Conservation (phyloP, 2,888 invertebrate genomes). For the Diarsia brunnea region DNA sequence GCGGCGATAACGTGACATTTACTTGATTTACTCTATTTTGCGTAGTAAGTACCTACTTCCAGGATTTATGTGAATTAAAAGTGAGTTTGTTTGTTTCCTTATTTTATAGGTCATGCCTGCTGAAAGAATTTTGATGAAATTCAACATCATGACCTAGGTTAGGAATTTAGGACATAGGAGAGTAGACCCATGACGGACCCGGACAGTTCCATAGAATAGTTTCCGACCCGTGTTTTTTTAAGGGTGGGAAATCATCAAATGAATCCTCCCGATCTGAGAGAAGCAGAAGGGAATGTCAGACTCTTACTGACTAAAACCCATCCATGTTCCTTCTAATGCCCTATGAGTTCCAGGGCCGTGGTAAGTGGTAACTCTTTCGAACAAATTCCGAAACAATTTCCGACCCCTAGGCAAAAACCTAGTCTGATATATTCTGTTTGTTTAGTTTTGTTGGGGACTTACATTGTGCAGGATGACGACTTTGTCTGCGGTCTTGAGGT, state of each 20-base stretch:
- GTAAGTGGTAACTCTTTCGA: too few species aligned
- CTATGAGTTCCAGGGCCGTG: too few species aligned
- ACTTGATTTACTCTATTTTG: not conserved
- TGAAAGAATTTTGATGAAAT: too few species aligned
- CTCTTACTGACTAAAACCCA: too few species aligned
- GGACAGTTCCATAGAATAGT: not conserved
- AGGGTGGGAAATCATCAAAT: too few species aligned
- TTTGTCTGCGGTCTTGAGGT: slow-evolving; percentile 92
- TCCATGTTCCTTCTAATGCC: too few species aligned
- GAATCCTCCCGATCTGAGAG: too few species aligned
- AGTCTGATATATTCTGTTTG: not conserved
- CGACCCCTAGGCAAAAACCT: too few species aligned
- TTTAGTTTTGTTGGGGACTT: slow-evolving; percentile 72
- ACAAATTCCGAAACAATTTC: too few species aligned
- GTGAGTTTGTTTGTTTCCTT: not conserved
- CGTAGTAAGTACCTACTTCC: not conserved
- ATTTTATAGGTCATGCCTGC: not conserved
- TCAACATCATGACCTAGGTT: not conserved
- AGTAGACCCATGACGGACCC: not conserved
- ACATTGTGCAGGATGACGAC: slow-evolving; percentile 93
- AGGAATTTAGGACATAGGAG: not conserved
- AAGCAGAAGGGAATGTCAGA: too few species aligned
- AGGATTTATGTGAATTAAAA: not conserved
- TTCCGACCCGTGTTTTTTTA: too few species aligned
- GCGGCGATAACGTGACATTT: not conserved